Percentiles rank a stretch among this genome's conserved stretches.
These are phyloP conservation scores for Kuschelorhynchus macadamiae DNA, from an alignment of 2,888 invertebrate genomes.

Conservation along the genomic window DNA sequence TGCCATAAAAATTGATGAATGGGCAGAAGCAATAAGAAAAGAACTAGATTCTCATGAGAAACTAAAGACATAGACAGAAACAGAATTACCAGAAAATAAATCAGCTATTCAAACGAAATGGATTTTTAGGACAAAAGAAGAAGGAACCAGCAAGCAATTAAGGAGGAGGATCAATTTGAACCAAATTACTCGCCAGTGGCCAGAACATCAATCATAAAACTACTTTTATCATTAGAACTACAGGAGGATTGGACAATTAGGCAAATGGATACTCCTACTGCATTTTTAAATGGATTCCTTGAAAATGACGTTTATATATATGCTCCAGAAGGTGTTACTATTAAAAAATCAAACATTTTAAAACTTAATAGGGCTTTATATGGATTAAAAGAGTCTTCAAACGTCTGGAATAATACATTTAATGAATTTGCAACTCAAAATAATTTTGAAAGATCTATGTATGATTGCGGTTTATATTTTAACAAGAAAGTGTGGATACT, in stretches of 20 bases:
- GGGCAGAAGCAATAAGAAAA: slow-evolving; percentile 6
- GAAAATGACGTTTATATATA: slow-evolving; percentile 33
- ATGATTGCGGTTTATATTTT: not conserved
- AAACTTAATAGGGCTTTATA: slow-evolving; percentile 44
- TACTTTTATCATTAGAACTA: slow-evolving; percentile 34
- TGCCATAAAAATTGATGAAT: slow-evolving; percentile 1
- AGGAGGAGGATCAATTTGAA: slow-evolving; percentile 39
- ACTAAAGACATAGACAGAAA: slow-evolving; percentile 15
- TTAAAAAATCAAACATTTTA: slow-evolving; percentile 18
- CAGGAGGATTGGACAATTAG: slow-evolving; percentile 38
- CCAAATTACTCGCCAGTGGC: slow-evolving; percentile 43
- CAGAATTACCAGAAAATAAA: slow-evolving; percentile 1
- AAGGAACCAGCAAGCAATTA: slow-evolving; percentile 44
- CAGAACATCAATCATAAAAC: slow-evolving; percentile 34
- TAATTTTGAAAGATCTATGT: slow-evolving; percentile 15
- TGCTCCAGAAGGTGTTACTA: slow-evolving; percentile 36
- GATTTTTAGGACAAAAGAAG: slow-evolving; percentile 39
- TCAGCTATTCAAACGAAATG: slow-evolving; percentile 30
- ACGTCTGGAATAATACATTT: slow-evolving; percentile 38
- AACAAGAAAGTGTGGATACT: slow-evolving; percentile 1
- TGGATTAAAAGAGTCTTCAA: slow-evolving; percentile 40
- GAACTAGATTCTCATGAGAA: slow-evolving; percentile 17
- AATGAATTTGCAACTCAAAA: slow-evolving; percentile 31
- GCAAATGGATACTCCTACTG: slow-evolving; percentile 39
- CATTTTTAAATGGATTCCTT: no score